These are phyloP conservation scores for Microcaecilia unicolor DNA, from an alignment of 2,797 vertebrate species.

Conservation along the genomic window DNA sequence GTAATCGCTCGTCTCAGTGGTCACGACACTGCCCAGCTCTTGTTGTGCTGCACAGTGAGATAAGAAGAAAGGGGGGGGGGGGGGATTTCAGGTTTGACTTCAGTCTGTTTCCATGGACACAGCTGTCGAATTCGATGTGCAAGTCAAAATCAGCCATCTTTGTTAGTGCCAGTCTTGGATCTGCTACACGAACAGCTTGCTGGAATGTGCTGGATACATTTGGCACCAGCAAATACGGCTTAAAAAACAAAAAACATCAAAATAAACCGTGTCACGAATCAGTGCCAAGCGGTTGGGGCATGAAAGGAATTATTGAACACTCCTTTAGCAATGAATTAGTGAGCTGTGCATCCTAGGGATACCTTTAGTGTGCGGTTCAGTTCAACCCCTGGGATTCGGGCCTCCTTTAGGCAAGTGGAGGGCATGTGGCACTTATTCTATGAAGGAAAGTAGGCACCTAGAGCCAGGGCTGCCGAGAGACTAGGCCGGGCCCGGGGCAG, in stretches of 20 bases:
- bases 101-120: slow-evolving; percentile 64
- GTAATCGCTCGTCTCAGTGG: slow-evolving; percentile 33
- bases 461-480: too few species aligned
- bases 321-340: too few species aligned
- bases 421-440: too few species aligned
- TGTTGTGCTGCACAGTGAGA: slow-evolving; percentile 11
- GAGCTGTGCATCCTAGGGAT: too few species aligned
- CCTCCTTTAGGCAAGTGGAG: too few species aligned
- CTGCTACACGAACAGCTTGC: slow-evolving; percentile 30
- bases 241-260: slow-evolving; percentile 27
- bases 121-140: slow-evolving; percentile 43
- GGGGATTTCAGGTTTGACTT: slow-evolving; percentile 41
- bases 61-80: slow-evolving; percentile 18
- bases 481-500: too few species aligned
- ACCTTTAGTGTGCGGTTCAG: too few species aligned
- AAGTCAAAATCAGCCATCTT: slow-evolving; percentile 43
- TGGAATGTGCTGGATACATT: slow-evolving; percentile 38
- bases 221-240: slow-evolving; percentile 21
- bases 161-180: slow-evolving; percentile 47
- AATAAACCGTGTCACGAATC: slow-evolving; percentile 20
- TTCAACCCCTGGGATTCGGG: too few species aligned
- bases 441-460: too few species aligned
- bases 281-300: slow-evolving; percentile 13
- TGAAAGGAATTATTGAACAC: too few species aligned
- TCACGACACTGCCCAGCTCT: slow-evolving; percentile 29